Base-by-base conservation (phyloP, 2,113 vertebrate genomes). In the Ageneiosus marmoratus region DNA sequence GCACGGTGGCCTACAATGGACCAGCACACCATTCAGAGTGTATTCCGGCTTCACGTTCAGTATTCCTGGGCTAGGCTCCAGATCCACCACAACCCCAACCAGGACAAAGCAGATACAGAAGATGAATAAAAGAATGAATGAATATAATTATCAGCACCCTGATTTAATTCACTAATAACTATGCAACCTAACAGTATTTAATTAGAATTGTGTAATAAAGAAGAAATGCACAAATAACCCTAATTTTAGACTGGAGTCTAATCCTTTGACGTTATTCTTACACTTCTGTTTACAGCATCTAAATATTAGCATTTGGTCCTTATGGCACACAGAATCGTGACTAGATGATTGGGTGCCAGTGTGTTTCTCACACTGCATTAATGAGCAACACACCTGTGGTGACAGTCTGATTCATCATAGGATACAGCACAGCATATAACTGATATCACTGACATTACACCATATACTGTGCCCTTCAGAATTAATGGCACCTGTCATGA, bases 301-400 rank as follows among this genome's bases (percentile, higher is more conserved):
- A 44, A 55, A 75, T 77, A 29, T 77, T 77, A 65, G 82, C 62
- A 69, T 83, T 69, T 27, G 4, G 62, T 83, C 62, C 60, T 83
- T 41, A 50, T 83, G 62, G 62, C 60, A 55, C 48, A 67, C 34
- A 69, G 24, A 77, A 69, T 41, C 24, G 46, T 77, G 73, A 77
- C 15, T 27, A 55, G 37, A 76, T 67, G 74, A 65, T 29, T 69
- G 48, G 48, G 15, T 41, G 73, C 60, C 73, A 69, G 44, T 62
- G 16, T 77, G 58, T 20, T 55, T 67, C 24, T 77, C 13, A 34
- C 82, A 77, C 74, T 69, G 29, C 16, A 46, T 53, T 44, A 67
- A 75, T 51, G 37, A 53, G 34, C 60, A 67, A 44, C 34, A 77
- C 81, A 83, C 81, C 81, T 83, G 82, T 41, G 62, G 11, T 83